Conservation (phyloP, 2,888 invertebrate genomes). For the Hermaeophaga mercurialis region DNA sequence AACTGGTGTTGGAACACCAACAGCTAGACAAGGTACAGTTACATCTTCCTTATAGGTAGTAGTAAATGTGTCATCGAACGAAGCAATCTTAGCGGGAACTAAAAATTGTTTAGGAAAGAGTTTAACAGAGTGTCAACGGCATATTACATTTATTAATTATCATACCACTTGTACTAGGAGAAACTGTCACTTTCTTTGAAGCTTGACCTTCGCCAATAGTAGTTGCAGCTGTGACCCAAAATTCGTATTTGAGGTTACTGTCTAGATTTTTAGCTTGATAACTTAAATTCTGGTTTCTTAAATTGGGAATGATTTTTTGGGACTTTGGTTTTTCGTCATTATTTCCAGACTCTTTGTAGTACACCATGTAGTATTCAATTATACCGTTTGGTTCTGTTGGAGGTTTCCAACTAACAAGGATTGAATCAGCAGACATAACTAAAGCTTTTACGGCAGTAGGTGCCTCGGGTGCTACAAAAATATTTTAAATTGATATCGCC, state of each 20-base stretch:
- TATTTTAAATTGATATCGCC: background rate
- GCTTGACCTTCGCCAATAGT: slow-evolving; percentile 93
- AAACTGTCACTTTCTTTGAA: slow-evolving; percentile 84
- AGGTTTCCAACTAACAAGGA: slow-evolving; percentile 92
- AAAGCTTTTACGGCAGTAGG: slow-evolving; percentile 92
- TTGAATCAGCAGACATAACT: slow-evolving; percentile 89
- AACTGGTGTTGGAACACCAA: slow-evolving; percentile 88
- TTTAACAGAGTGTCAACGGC: background rate
- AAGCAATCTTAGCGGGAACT: slow-evolving; percentile 94
- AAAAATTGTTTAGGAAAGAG: slow-evolving; percentile 42
- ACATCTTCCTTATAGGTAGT: slow-evolving; percentile 92
- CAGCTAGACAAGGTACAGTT: slow-evolving; percentile 87
- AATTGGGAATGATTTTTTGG: slow-evolving; percentile 80
- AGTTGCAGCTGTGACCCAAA: slow-evolving; percentile 94
- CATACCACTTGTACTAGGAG: slow-evolving; percentile 80
- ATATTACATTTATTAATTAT: too few species aligned
- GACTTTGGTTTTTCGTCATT: slow-evolving; percentile 66
- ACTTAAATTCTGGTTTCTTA: slow-evolving; percentile 68
- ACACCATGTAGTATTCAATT: slow-evolving; percentile 91
- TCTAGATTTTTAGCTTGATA: slow-evolving; percentile 86
- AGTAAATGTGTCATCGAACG: slow-evolving; percentile 91
- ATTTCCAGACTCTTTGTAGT: slow-evolving; percentile 66
- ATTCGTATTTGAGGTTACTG: slow-evolving; percentile 83
- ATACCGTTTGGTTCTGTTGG: slow-evolving; percentile 92
- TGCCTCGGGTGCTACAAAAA: slow-evolving; percentile 81